Base-by-base conservation (phyloP, 2,888 invertebrate genomes). In the Pycnomerus fuliginosus region DNA sequence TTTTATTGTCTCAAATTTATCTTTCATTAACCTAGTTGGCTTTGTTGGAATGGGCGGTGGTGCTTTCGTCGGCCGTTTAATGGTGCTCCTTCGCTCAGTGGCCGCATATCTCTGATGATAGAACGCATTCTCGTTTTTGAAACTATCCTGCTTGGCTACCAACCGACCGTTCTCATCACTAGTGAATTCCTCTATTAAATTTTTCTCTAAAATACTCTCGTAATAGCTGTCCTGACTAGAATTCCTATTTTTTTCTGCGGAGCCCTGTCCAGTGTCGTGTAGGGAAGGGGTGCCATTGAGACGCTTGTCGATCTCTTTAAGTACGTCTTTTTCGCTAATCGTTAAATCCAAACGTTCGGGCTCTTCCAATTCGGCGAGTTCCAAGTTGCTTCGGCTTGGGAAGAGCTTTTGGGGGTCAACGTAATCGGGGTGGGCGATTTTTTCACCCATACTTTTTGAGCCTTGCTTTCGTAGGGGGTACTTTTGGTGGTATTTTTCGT, bases 381-480 rank as follows among this genome's bases (percentile, higher is more conserved):
- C 34, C 23, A 31, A 24, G 31, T 23, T 58, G 45, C 60, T 40
- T 1, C 64, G 61, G 24, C 56, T 59, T 7, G 53, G 38, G 32
- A 72, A 79, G 12, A 90, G 73, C 11, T 85, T 82, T 33, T 83
- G 80, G 0, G 91, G 90, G 67, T 91, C 89, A 0, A 85, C 88
- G 60, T 92, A 92, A 65, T 92, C 91, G 0, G 88, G 84, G 55
- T 88, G 84, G 1, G 93, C 93, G 65, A 94, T 90, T 51, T 92
- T 82, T 24, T 91, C 92, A 0, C 92, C 92, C 53, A 91, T 79
- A 45, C 84, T 80, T 53, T 87, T 85, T 55, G 90, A 90, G 7
- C 90, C 88, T 70, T 86, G 88, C 64, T 85, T 85, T 62, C 87
- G 85, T 45, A 82, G 74, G 10, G 79, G 78, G 14, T 78, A 61